Base-by-base conservation (phyloP, 2,113 vertebrate species). In the Hippocampus guttulatus region DNA sequence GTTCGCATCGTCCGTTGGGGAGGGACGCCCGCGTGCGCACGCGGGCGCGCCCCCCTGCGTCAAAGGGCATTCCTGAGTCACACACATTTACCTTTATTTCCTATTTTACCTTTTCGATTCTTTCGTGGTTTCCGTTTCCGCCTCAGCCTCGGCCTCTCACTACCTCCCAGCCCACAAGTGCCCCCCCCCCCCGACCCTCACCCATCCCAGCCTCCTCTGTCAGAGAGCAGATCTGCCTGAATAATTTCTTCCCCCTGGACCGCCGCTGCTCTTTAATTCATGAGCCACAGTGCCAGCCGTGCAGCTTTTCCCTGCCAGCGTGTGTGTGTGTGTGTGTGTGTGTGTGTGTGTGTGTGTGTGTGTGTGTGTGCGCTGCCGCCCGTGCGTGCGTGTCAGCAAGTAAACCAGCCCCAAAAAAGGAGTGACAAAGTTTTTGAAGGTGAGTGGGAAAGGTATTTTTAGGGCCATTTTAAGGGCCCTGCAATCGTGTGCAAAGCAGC, bases 161-260 rank as follows among this genome's bases (percentile, higher is more conserved):
- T 38, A 38, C 33, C 33, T 5, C 33, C 6, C 33, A 38, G 33
- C 33, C 33, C 33, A 38, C 33, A 38, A 38, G 33, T 23, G 69
- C 67, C 74, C 27, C 11, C 51, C 5, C 11, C 10, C 12, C 52
- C 40, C 61, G 57, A 55, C 64, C 70, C 61, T 73, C 61, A 15
- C 58, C 68, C 60, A 66, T 43, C 65, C 67, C 61, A 25, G 64
- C 43, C 63, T 85, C 74, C 78, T 87, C 87, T 87, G 86, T 87
- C 85, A 86, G 85, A 83, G 84, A 88, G 87, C 83, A 88, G 88
- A 90, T 88, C 85, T 88, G 85, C 83, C 85, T 88, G 88, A 90
- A 90, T 88, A 88, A 90, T 88, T 88, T 87, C 87, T 87, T 88
- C 87, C 88, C 87, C 76, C 81, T 90, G 83, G 87, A 90, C 88